Evolutionary conservation across 1,140 invertebrate genomes (phyloP), one percentile per base, ranked within the genome.

Genomic region (Caenorhabditis inopinata): DNA sequence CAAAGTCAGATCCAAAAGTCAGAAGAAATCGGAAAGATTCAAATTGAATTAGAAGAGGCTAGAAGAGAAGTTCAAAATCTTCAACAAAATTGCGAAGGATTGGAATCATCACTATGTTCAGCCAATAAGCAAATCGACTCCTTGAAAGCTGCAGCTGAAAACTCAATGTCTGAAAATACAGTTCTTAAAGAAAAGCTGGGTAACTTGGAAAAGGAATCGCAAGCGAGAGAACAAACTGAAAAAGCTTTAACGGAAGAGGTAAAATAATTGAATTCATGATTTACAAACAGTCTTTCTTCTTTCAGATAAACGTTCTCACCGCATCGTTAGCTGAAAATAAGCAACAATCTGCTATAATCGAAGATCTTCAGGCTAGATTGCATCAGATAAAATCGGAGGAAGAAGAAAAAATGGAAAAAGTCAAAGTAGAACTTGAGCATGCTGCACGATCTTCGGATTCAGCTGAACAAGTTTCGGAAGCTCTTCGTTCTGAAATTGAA

Each of bases 171-270:
- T 18, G 18, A 42, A 0, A 68, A 35, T 7, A 32, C 35, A 68
- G 23, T 14, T 38, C 32, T 68, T 9, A 38, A 29, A 16, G 16
- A 68, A 21, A 35, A 21, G n/a, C n/a, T 68, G 14, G 58, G 21
- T 14, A 38, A 18, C 5, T 21, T 68, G n/a, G 58, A 68, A 18
- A 38, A 68, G 23, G 58, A 68, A 21, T 16, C 38, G n/a, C 58
- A 38, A 11, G 58, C 58, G 18, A 12, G 25, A 21, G 32, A 68
- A 6, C 58, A 68, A 68, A 32, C 25, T 38, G 25, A 68, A 21
- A 35, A 68, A 38, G 58, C 58, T 68, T n/a, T 68, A 2, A 68
- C 58, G 18, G 58, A 68, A 68, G 58, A 68, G 58, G 58, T 68
- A 38, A 6, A 9, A 3, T 25, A 25, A 25, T n/a, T n/a, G n/a